Conservation (phyloP, 2,888 invertebrate species). For the Plagiodera versicolora region DNA sequence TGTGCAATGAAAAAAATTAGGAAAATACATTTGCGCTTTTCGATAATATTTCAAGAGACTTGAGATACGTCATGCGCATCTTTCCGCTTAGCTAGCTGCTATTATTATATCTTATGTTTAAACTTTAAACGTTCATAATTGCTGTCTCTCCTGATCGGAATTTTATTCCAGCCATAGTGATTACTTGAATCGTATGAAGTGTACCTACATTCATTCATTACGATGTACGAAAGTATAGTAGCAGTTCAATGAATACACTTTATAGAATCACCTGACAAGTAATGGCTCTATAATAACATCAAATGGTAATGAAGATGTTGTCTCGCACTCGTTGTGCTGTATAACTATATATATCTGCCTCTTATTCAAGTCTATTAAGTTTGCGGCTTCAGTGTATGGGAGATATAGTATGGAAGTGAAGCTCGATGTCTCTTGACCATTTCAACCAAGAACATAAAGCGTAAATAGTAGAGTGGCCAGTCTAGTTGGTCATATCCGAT, state of each 20-base stretch:
- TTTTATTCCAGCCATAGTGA: no score
- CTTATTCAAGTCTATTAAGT: background rate
- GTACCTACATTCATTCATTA: no score
- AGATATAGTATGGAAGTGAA: background rate
- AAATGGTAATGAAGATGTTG: slow-evolving; percentile 41
- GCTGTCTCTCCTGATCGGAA: no score
- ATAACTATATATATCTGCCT: background rate
- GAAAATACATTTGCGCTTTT: no score
- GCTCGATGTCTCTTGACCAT: background rate
- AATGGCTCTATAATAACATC: slow-evolving; percentile 42
- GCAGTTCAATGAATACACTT: slow-evolving; percentile 20
- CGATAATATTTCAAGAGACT: no score
- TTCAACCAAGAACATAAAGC: background rate
- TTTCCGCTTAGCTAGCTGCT: no score
- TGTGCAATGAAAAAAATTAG: no score
- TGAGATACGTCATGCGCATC: no score
- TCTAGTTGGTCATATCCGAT: background rate
- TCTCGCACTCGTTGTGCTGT: slow-evolving; percentile 7
- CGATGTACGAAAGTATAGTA: background rate
- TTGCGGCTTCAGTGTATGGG: background rate
- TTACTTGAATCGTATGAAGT: no score
- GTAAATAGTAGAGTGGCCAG: background rate
- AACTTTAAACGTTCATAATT: no score
- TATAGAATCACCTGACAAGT: slow-evolving; percentile 40
- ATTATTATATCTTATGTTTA: no score